phyloP scores from a whole-genome alignment of 2,797 vertebrate species.

The Smutsia temminckii region DNA sequence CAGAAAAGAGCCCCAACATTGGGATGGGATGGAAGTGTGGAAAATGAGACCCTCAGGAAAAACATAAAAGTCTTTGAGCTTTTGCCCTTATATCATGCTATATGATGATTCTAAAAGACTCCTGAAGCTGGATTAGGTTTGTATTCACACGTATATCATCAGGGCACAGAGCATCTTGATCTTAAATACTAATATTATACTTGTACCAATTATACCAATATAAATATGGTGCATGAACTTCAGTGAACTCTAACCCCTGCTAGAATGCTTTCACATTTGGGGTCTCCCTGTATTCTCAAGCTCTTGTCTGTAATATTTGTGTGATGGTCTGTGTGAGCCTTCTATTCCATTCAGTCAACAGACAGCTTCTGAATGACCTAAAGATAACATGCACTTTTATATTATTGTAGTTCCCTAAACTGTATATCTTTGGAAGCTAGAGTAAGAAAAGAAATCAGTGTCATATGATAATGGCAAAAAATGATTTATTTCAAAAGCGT shows the following conservation, averaged over 20 bases:
- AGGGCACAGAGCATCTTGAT: not conserved
- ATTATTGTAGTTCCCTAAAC: not conserved
- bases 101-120: conserved; percentile 8
- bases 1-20: not conserved
- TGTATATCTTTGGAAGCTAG: not conserved
- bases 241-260: not conserved
- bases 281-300: not conserved
- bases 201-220: no score
- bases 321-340: not conserved
- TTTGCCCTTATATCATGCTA: not conserved
- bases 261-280: not conserved
- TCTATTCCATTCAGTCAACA: not conserved
- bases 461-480: not conserved
- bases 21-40: not conserved
- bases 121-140: not conserved
- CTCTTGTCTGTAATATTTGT: not conserved
- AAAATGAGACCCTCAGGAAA: not conserved
- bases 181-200: no score
- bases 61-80: not conserved
- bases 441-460: conserved; percentile 39
- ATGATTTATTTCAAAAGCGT: not conserved
- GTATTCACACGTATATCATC: not conserved
- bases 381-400: conserved; percentile 18
- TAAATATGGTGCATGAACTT: not conserved
- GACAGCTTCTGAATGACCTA: conserved; percentile 34